Conservation (phyloP, 2,888 invertebrate species). For the Geotrupes spiniger region DNA sequence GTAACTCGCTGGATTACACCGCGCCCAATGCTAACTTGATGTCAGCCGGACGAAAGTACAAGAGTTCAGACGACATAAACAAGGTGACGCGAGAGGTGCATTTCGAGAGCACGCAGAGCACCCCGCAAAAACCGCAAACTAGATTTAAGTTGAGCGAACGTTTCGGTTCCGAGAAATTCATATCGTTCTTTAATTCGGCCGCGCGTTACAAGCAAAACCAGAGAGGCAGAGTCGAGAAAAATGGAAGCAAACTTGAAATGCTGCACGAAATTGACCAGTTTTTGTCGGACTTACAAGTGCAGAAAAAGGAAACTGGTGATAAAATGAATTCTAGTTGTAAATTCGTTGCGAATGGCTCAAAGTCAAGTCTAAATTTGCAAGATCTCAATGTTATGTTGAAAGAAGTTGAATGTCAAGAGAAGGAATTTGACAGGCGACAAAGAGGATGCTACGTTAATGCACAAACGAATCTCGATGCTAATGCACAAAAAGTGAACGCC, state of each 20-base stretch:
- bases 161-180: conserved; percentile 23
- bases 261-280: conserved; percentile 44
- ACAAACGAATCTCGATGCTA: background rate
- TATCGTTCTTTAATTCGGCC: background rate
- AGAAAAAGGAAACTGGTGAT: conserved; percentile 8
- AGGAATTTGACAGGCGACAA: conserved; percentile 39
- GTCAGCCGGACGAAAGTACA: conserved; percentile 32
- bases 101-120: conserved; percentile 42
- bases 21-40: conserved; percentile 21
- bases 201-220: conserved; percentile 18
- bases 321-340: background rate
- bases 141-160: conserved; percentile 37
- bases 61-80: conserved; percentile 37
- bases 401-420: conserved; percentile 49
- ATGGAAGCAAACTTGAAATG: conserved; percentile 20
- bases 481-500: background rate
- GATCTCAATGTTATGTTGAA: conserved; percentile 49
- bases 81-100: conserved; percentile 19
- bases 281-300: conserved; percentile 40
- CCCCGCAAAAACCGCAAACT: conserved; percentile 45
- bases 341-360: background rate
- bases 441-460: background rate
- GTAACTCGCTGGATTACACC: conserved; percentile 33
- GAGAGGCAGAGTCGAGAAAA: conserved; percentile 24
- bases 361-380: conserved; percentile 31